Evolutionary conservation across 2,797 vertebrate species (phyloP), one percentile per base, ranked within the genome.

Genomic region (Erpetoichthys calabaricus): DNA sequence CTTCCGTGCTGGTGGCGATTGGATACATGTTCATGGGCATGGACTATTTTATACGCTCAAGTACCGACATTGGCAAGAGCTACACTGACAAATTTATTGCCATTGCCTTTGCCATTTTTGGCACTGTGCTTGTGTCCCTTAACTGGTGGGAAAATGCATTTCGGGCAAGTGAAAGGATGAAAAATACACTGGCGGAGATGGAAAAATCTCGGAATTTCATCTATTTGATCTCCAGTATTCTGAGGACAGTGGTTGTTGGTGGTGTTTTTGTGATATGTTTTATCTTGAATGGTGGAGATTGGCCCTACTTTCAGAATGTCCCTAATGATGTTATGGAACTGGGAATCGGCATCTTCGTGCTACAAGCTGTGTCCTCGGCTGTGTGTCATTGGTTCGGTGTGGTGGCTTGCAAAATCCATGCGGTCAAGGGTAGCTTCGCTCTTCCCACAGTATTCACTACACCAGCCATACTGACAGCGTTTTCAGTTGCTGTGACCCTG

Each of bases 101-200:
- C n/a, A 53, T 88, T 42, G 81, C 8, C 43, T 4, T 85, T 44
- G 82, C 76, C n/a, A 75, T 86, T 56, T 59, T 84, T 4, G 65
- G 75, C 5, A 81, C 80, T 2, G 4, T 86, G 5, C 68, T 88
- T 0, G 55, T 86, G 46, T 87, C 86, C 2, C 42, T 86, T 8
- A 86, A 82, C 64, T 88, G 86, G 86, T 87, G 86, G 85, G 86
- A 87, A 72, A 88, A 88, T 62, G 69, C 79, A 8, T 42, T 85
- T 42, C 84, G 82, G 69, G 82, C 82, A 41, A 73, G 75, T 43
- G 78, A 75, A 62, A 64, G 51, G 9, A 68, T 82, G 41, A 67
- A 84, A 69, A 68, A 76, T 0, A 71, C 52, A 3, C 62, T 84
- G 55, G 54, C 60, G 47, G 79, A 83, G 41, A 41, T 86, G 64